These are phyloP conservation scores for Delia radicum DNA, from an alignment of 1,140 invertebrate species.

Conservation along the genomic window DNA sequence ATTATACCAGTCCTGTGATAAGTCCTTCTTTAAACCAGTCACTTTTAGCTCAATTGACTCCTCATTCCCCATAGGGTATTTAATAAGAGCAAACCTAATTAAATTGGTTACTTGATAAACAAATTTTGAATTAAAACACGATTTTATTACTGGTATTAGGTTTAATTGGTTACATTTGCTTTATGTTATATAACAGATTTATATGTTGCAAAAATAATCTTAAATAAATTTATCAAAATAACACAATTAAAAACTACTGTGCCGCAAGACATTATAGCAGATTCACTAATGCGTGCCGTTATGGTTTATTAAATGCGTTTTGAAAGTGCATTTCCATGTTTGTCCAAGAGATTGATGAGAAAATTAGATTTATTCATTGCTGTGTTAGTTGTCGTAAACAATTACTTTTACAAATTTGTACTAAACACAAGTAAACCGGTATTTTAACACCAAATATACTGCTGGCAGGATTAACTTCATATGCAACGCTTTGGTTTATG, in stretches of 20 bases:
- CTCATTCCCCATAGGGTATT: no score
- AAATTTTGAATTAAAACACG: no score
- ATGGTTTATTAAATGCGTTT: slow-evolving; percentile 38
- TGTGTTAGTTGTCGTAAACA: slow-evolving; percentile 24
- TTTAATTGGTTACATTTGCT: no score
- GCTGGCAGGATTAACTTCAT: neutral
- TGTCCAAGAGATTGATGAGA: slow-evolving; percentile 53
- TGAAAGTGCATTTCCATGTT: slow-evolving; percentile 56
- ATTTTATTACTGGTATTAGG: no score
- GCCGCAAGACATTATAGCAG: neutral
- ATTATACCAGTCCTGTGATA: no score
- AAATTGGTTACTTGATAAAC: no score
- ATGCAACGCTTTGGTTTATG: neutral
- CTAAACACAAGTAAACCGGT: slow-evolving; percentile 13
- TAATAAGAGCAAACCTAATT: no score
- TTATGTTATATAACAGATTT: no score
- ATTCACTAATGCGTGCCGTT: slow-evolving; percentile 25
- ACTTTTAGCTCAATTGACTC: no score
- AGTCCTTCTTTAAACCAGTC: no score
- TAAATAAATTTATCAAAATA: no score
- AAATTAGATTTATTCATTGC: slow-evolving; percentile 54
- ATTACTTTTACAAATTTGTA: slow-evolving; percentile 25
- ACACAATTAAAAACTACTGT: neutral
- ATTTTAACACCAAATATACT: neutral
- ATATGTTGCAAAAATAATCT: no score